phyloP scores from a whole-genome alignment of 2,797 vertebrate species.

The Scleropages formosus region DNA sequence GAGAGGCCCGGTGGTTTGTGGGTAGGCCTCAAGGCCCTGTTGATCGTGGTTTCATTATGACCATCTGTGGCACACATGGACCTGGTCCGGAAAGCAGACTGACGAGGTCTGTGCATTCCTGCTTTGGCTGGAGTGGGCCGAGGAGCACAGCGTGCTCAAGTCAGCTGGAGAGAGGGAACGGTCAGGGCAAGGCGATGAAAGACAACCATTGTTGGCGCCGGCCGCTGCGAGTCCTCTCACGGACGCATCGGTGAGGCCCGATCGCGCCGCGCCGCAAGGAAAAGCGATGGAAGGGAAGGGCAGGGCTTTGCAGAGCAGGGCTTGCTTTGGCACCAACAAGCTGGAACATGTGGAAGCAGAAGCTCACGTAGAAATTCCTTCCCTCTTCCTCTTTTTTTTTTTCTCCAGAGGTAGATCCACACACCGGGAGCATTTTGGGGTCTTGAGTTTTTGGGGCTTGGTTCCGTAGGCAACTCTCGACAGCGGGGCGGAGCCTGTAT shows the following conservation, averaged over 20 bases:
- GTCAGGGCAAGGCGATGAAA: background rate
- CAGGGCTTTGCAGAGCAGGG: background rate
- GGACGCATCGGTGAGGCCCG: too few species aligned
- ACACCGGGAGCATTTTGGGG: background rate
- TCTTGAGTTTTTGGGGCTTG: background rate
- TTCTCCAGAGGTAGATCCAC: background rate
- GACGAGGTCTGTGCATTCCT: background rate
- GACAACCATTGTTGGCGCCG: background rate
- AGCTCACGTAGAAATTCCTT: background rate
- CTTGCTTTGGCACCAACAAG: background rate
- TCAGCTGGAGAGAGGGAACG: background rate
- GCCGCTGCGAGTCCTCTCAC: background rate
- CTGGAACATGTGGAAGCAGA: background rate
- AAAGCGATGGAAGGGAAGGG: background rate
- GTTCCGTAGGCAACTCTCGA: background rate
- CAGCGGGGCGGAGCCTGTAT: background rate
- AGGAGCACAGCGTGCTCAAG: background rate
- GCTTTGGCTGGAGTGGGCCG: background rate
- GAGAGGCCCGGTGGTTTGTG: background rate
- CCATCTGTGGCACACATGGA: background rate
- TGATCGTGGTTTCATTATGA: background rate
- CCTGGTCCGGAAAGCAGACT: background rate
- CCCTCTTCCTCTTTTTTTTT: too few species aligned
- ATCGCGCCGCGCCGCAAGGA: background rate
- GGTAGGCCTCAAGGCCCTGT: too few species aligned